Evolutionary conservation across 2,888 invertebrate genomes (phyloP), one percentile per base, ranked within the genome.

Genomic region (Ceraclea dissimilis): DNA sequence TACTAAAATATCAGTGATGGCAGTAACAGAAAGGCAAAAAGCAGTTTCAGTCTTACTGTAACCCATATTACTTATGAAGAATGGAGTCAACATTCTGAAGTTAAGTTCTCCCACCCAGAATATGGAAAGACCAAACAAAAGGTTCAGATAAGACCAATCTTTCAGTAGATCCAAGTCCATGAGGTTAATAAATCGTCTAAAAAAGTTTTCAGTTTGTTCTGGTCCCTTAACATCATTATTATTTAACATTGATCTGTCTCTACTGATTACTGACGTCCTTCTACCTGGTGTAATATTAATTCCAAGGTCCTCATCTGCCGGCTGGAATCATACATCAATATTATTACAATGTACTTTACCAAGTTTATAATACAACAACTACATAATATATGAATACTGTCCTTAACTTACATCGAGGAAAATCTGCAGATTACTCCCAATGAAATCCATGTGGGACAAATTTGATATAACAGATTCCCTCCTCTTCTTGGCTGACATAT

Each of bases 61-160:
- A 1, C 82, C 83, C 65, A 84, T 69, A 66, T 78, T 78, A 49
- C 76, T 75, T 62, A 85, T 82, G 68, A 85, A 85, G 69, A 85
- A 85, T 13, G 84, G 84, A 44, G 83, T 84, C 48, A 84, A 79
- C 84, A 84, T 82, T 69, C 86, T 84, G 70, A 86, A 86, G 66
- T 86, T 86, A 69, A 86, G 79, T 68, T 86, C 86, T 49, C 86
- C 86, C 53, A 85, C 84, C 74, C 86, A 87, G 71, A 85, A 86
- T 43, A 86, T 78, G 34, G 86, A 85, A 52, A 86, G 73, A 6
- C 86, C 87, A 57, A 86, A 81, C 61, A 86, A 77, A 65, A 87
- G 78, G 68, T 87, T 87, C 67, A 87, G 74, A 71, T 85, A 87
- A 55, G 83, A 82, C 68, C 82, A 83, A 72, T 86, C 86, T 73